Percentiles rank a stretch among this genome's conserved stretches.
Evolutionary conservation across 2,113 vertebrate species (phyloP).

Genomic region (Cebus imitator): DNA sequence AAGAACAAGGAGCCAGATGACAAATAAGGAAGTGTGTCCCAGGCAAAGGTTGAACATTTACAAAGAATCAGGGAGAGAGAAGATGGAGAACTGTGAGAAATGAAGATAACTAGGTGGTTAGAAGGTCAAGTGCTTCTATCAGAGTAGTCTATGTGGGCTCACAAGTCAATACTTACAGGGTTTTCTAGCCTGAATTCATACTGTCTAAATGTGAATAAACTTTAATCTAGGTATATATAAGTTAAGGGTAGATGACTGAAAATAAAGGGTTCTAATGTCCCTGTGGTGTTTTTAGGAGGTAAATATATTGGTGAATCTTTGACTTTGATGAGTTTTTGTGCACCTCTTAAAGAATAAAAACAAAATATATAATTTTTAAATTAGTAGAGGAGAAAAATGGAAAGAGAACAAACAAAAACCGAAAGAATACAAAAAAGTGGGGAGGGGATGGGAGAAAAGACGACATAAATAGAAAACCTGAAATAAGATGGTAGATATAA

Average conservation of each 20-base stretch:
- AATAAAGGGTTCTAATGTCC: neutral
- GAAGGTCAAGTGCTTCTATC: neutral
- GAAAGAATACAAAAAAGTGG: neutral
- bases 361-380: neutral
- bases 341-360: neutral
- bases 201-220: neutral
- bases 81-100: neutral
- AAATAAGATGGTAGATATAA: neutral
- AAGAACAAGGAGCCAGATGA: neutral
- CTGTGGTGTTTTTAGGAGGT: neutral
- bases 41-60: neutral
- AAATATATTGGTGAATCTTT: neutral
- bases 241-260: neutral
- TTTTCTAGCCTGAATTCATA: neutral
- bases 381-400: neutral
- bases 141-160: neutral
- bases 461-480: neutral
- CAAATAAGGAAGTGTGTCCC: neutral
- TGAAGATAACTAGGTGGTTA: neutral
- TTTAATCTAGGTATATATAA: neutral
- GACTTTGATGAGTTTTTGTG: neutral
- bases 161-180: neutral
- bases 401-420: neutral
- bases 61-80: neutral
- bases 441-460: neutral